Evolutionary conservation across 2,888 invertebrate species (phyloP).

Genomic region (Mamestra brassicae): DNA sequence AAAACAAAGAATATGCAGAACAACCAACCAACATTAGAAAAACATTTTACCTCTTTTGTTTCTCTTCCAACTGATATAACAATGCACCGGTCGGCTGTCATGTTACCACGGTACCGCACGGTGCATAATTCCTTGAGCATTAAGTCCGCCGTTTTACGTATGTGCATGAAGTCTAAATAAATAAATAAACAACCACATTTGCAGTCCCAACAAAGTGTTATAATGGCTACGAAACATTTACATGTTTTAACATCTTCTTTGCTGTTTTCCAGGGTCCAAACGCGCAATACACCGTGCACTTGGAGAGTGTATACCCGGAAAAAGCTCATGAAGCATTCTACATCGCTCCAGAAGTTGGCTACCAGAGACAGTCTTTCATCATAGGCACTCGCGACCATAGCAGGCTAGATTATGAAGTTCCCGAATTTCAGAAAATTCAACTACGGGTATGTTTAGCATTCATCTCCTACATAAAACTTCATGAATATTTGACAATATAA

Average conservation of each 20-base stretch:
- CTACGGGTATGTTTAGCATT: conserved; percentile 73
- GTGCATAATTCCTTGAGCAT: too few species aligned
- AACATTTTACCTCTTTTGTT: too few species aligned
- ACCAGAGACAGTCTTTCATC: conserved; percentile 90
- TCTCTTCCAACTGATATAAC: too few species aligned
- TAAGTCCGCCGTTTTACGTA: too few species aligned
- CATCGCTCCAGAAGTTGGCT: conserved; percentile 91
- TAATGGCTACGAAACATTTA: too few species aligned
- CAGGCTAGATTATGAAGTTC: conserved; percentile 91
- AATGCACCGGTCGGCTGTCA: too few species aligned
- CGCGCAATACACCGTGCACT: conserved; percentile 89
- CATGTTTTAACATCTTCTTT: background rate
- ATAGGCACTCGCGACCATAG: conserved; percentile 90
- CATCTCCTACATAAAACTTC: background rate
- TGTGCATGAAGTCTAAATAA: too few species aligned
- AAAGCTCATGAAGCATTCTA: conserved; percentile 89
- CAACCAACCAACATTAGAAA: too few species aligned
- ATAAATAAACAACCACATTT: too few species aligned
- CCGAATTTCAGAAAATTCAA: conserved; percentile 84
- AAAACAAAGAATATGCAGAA: too few species aligned
- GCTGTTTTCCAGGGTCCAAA: conserved; percentile 88
- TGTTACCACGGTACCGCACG: too few species aligned
- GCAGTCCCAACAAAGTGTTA: too few species aligned
- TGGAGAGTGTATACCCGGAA: conserved; percentile 80
- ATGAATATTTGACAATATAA: background rate